These are phyloP conservation scores for Decapterus maruadsi DNA, from an alignment of 2,797 vertebrate genomes.

Conservation along the genomic window DNA sequence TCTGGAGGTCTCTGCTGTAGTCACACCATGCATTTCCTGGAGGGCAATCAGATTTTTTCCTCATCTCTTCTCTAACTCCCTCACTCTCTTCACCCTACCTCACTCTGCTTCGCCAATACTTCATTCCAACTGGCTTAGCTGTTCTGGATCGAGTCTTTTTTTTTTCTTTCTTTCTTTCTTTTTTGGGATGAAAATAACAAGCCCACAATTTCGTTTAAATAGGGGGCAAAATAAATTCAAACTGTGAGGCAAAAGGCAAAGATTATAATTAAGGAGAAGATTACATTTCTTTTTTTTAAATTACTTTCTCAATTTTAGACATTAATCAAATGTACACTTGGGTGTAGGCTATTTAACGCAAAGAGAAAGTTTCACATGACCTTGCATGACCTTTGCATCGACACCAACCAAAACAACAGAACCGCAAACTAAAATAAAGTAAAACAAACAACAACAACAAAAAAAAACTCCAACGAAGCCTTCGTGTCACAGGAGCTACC, in stretches of 20 bases:
- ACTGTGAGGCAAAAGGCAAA: constrained; percentile 31
- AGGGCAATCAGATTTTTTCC: constrained; percentile 82
- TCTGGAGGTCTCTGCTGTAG: constrained; percentile 86
- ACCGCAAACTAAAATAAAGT: constrained; percentile 28
- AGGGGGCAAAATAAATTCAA: constrained; percentile 42
- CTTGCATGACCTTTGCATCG: constrained; percentile 63
- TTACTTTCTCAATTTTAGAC: not conserved
- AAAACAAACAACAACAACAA: constrained; percentile 14
- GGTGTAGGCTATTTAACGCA: not conserved
- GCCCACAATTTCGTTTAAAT: constrained; percentile 64
- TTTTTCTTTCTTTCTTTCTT: constrained; percentile 24
- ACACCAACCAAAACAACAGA: constrained; percentile 45
- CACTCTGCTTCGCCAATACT: constrained; percentile 61
- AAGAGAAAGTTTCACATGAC: constrained; percentile 63
- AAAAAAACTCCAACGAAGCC: constrained; percentile 43
- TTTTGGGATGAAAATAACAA: constrained; percentile 75
- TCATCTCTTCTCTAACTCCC: constrained; percentile 60
- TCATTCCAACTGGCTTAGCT: constrained; percentile 81
- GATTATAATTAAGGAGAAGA: not conserved
- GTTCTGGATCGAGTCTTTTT: constrained; percentile 78
- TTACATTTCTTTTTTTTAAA: constrained; percentile 2
- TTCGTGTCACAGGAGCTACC: constrained; percentile 64
- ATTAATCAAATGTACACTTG: not conserved
- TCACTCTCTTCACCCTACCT: constrained; percentile 56
- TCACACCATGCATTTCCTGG: constrained; percentile 86